phyloP scores from a whole-genome alignment of 2,113 vertebrate genomes.

The Caranx melampygus region DNA sequence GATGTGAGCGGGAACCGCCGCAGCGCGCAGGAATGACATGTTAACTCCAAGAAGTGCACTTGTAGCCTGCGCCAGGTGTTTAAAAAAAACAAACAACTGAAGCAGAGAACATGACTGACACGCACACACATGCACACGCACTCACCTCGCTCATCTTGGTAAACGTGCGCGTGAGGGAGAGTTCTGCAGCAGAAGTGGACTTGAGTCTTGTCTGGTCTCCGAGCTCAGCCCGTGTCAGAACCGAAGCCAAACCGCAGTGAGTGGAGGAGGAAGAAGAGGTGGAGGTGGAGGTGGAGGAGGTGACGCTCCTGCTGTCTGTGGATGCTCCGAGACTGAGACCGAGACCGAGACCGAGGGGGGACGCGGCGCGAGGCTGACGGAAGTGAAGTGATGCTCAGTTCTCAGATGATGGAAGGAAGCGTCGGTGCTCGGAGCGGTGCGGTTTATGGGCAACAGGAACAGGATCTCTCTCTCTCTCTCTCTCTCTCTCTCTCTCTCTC shows the following conservation, averaged over 20 bases:
- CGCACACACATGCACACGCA: background rate
- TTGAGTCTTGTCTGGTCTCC: slow-evolving; percentile 41
- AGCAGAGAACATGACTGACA: background rate
- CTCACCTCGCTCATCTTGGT: slow-evolving; percentile 85
- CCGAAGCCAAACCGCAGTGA: slow-evolving; percentile 7
- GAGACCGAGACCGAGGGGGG: slow-evolving; percentile 8
- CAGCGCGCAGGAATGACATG: slow-evolving; percentile 3
- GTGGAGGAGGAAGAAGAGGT: background rate
- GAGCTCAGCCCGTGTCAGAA: slow-evolving; percentile 1
- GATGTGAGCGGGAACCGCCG: background rate
- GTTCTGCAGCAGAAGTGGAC: slow-evolving; percentile 63
- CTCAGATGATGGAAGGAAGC: slow-evolving; percentile 65
- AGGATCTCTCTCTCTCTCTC: slow-evolving; percentile 27
- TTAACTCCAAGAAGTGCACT: slow-evolving; percentile 30
- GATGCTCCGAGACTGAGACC: slow-evolving; percentile 32
- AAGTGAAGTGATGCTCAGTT: slow-evolving; percentile 54
- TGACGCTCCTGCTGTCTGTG: background rate
- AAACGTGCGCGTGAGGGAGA: slow-evolving; percentile 37
- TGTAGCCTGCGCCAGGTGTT: background rate
- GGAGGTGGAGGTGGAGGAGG: background rate
- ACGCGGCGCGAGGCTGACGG: background rate
- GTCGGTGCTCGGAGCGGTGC: slow-evolving; percentile 53
- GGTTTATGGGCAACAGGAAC: background rate
- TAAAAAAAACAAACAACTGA: background rate
- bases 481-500: slow-evolving; percentile 30